phyloP scores from a whole-genome alignment of 1,140 invertebrate species.

The Conus betulinus region DNA sequence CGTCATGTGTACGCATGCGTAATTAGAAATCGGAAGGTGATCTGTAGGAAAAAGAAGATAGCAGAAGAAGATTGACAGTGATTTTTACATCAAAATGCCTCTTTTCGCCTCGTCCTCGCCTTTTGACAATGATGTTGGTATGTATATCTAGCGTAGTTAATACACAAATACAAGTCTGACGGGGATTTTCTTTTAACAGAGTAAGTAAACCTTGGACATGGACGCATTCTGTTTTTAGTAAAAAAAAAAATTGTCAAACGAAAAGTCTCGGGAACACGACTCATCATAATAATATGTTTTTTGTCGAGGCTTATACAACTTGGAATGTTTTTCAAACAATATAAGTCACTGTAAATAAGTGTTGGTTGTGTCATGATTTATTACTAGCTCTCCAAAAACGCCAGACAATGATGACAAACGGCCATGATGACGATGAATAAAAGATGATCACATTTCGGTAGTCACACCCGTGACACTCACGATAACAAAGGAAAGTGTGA shows the following conservation, averaged over 20 bases:
- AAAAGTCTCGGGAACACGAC: neutral
- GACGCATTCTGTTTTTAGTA: neutral
- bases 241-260: neutral
- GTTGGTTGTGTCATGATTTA: too few relatives aligned
- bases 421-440: too few relatives aligned
- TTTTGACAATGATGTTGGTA: conserved; percentile 86
- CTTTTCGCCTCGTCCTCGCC: conserved; percentile 82
- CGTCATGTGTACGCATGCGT: conserved; percentile 33
- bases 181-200: neutral
- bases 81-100: conserved; percentile 56
- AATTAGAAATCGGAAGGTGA: conserved; percentile 38
- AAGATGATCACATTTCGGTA: too few relatives aligned
- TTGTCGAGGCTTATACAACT: too few relatives aligned
- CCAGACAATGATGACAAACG: too few relatives aligned
- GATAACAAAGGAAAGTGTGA: too few relatives aligned
- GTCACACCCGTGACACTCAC: too few relatives aligned
- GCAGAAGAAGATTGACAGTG: neutral
- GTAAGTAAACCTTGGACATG: neutral
- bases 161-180: neutral
- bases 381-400: too few relatives aligned
- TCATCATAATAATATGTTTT: too few relatives aligned
- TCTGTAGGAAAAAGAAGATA: conserved; percentile 9
- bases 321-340: too few relatives aligned
- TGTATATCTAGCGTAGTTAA: conserved; percentile 67
- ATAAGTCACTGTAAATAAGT: too few relatives aligned